phyloP scores from a whole-genome alignment of 2,888 invertebrate species.

The Thera britannica region DNA sequence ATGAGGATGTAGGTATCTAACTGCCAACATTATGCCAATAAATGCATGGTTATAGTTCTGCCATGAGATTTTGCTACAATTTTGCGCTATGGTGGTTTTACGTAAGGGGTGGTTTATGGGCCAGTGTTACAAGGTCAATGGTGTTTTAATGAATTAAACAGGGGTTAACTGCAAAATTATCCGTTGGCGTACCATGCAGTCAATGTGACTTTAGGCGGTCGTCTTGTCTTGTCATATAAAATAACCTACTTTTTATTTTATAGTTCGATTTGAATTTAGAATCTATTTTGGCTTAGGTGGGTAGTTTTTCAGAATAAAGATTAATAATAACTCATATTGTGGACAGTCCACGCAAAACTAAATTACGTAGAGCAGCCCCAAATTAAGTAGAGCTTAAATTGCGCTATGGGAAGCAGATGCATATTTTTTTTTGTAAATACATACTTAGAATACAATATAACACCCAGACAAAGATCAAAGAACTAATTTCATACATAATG shows the following conservation, averaged over 20 bases:
- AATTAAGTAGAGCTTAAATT: too few species aligned
- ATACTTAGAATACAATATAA: too few species aligned
- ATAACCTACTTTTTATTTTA: conserved; percentile 2
- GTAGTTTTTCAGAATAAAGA: too few species aligned
- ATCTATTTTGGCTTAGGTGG: background rate
- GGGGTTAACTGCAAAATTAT: conserved; percentile 30
- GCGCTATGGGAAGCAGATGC: too few species aligned
- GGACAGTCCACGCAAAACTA: too few species aligned
- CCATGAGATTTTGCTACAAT: background rate
- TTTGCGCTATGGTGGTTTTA: conserved; percentile 23
- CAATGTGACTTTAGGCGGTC: background rate
- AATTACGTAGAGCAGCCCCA: too few species aligned
- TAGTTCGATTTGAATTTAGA: conserved; percentile 5
- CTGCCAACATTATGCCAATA: conserved; percentile 1
- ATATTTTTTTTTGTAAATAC: too few species aligned
- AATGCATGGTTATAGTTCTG: background rate
- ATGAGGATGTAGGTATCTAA: conserved; percentile 5
- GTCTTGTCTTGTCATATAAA: conserved; percentile 3
- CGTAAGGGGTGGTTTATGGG: conserved; percentile 30
- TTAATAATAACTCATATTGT: too few species aligned
- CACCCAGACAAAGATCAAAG: too few species aligned
- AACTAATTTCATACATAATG: too few species aligned
- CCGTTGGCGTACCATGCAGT: conserved; percentile 13
- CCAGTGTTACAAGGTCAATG: conserved; percentile 33
- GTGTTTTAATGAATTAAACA: conserved; percentile 29